A percentile compares a stretch with the other conserved stretches of the same genome.
Evolutionary conservation across 1,140 invertebrate genomes (phyloP).

Genomic region (Homarus americanus): DNA sequence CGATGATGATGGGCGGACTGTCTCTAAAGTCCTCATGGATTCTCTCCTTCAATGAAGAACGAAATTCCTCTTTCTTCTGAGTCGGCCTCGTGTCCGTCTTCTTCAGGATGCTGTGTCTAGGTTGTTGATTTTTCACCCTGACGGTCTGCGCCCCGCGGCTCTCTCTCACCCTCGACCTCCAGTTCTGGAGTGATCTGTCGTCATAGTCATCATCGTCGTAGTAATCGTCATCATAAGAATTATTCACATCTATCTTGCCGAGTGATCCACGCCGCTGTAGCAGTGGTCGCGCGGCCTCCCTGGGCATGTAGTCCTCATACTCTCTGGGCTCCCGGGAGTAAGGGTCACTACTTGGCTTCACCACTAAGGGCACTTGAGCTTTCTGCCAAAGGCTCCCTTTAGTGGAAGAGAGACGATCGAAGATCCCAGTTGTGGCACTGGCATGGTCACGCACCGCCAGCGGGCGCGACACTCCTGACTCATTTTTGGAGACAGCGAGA

Average conservation of each 20-base stretch:
- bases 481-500: conserved; percentile 43
- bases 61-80: conserved; percentile 28
- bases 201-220: conserved; percentile 41
- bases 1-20: conserved; percentile 57
- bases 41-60: conserved; percentile 16
- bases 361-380: conserved; percentile 4
- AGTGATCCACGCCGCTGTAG: conserved; percentile 44
- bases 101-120: conserved; percentile 56
- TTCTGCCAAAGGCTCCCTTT: conserved; percentile 55
- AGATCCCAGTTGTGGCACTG: neutral
- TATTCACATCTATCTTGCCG: conserved; percentile 20
- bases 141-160: conserved; percentile 58
- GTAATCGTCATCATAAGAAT: conserved; percentile 30
- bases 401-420: conserved; percentile 1
- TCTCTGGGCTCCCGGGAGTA: conserved; percentile 46
- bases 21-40: conserved; percentile 9
- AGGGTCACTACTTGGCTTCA: conserved; percentile 23
- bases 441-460: conserved; percentile 19
- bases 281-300: conserved; percentile 17
- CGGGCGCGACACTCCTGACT: neutral
- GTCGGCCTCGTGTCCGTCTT: conserved; percentile 14
- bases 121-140: conserved; percentile 54
- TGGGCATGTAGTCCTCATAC: conserved; percentile 52
- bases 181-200: neutral
- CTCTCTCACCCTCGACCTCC: conserved; percentile 10